These are phyloP conservation scores for Mamestra brassicae DNA, from an alignment of 2,888 invertebrate genomes.

Conservation along the genomic window DNA sequence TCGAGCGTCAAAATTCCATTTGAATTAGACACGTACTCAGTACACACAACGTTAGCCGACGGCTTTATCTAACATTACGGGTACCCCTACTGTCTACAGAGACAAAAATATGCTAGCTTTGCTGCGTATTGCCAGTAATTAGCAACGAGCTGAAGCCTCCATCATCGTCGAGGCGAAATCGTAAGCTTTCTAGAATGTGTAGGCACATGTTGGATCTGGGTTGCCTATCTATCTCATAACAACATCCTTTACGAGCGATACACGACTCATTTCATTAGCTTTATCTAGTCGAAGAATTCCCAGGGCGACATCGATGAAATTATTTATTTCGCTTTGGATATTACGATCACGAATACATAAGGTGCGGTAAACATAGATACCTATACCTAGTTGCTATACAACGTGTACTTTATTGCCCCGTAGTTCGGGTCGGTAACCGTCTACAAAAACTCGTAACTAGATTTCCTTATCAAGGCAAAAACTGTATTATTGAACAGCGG, in stretches of 20 bases:
- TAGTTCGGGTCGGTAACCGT: slow-evolving; percentile 46
- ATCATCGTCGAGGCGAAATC: not conserved
- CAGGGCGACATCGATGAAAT: slow-evolving; percentile 67
- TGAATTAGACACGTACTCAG: slow-evolving; percentile 12
- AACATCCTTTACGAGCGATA: slow-evolving; percentile 62
- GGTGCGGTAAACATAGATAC: slow-evolving; percentile 46
- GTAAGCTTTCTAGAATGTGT: slow-evolving; percentile 7
- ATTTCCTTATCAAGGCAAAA: slow-evolving; percentile 37
- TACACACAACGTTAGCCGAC: slow-evolving; percentile 17
- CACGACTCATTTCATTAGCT: slow-evolving; percentile 72
- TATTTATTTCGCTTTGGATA: slow-evolving; percentile 66
- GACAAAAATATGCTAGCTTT: not conserved
- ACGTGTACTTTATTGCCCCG: slow-evolving; percentile 45
- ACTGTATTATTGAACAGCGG: slow-evolving; percentile 8
- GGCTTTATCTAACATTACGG: slow-evolving; percentile 27
- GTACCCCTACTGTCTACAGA: not conserved
- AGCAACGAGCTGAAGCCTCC: not conserved
- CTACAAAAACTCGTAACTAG: slow-evolving; percentile 42
- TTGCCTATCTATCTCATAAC: slow-evolving; percentile 25
- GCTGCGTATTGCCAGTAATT: not conserved
- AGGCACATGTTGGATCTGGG: slow-evolving; percentile 11
- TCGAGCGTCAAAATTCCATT: slow-evolving; percentile 32
- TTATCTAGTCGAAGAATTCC: slow-evolving; percentile 67
- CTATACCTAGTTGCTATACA: slow-evolving; percentile 6
- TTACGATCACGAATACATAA: slow-evolving; percentile 62